A percentile compares a stretch with the other conserved stretches of the same genome.
These are phyloP conservation scores for Leptonema lineaticorne DNA, from an alignment of 1,140 invertebrate species.

Conservation along the genomic window DNA sequence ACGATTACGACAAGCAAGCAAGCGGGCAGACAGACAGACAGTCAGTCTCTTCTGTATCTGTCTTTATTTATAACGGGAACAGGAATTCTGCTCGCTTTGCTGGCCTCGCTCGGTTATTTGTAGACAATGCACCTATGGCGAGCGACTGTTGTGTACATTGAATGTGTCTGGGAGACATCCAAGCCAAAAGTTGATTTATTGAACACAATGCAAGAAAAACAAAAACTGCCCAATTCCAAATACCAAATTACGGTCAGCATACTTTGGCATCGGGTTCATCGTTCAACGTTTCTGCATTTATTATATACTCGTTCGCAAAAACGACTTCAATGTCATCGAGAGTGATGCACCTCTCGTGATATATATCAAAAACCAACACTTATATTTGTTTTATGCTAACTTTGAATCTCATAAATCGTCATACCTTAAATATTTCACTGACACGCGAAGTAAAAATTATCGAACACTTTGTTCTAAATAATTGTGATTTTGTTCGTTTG, in stretches of 20 bases:
- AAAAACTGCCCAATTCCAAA: slow-evolving; percentile 5
- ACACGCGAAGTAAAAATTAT: no score
- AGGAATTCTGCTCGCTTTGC: not conserved
- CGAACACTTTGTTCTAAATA: no score
- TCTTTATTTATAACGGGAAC: not conserved
- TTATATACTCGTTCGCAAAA: no score
- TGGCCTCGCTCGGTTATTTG: not conserved
- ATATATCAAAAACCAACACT: not conserved
- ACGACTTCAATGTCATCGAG: slow-evolving; percentile 14
- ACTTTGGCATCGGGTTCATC: slow-evolving; percentile 6
- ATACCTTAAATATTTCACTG: no score
- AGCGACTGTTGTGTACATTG: slow-evolving; percentile 1
- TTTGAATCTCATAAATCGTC: no score
- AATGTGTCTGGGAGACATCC: not conserved
- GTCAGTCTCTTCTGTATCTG: not conserved
- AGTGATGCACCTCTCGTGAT: slow-evolving; percentile 1
- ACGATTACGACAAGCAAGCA: no score
- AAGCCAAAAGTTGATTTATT: slow-evolving; percentile 37
- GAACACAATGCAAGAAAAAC: not conserved
- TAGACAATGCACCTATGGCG: slow-evolving; percentile 13
- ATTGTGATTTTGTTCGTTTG: no score
- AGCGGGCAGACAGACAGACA: not conserved
- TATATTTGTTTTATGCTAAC: no score
- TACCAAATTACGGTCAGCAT: no score
- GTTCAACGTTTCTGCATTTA: no score